Evolutionary conservation across 1,140 invertebrate species (phyloP), one percentile per base, ranked within the genome.

Genomic region (Nephila pilipes): DNA sequence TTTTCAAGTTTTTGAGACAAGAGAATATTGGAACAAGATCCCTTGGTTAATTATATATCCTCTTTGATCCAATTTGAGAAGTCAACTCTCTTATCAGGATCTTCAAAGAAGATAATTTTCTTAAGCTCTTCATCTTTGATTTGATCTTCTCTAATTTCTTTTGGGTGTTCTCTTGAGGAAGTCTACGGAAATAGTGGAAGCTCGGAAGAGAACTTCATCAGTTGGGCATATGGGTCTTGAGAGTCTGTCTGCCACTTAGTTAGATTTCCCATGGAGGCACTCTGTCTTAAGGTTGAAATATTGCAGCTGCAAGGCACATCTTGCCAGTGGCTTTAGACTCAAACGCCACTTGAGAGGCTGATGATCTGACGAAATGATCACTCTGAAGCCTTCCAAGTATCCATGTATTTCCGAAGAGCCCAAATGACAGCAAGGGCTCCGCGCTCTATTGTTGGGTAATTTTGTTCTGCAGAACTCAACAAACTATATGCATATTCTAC

Each of bases 381-480:
- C n/a, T n/a, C n/a, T n/a, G n/a, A n/a, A n/a, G n/a, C n/a, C n/a
- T n/a, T n/a, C n/a, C n/a, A n/a, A n/a, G 5, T 55, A 5, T 16
- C 69, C 69, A 57, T 94, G 83, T 94, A 95, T 94, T 90, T 63
- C 93, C 91, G 22, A 94, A 69, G 60, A 54, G 94, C 94, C 60
- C 55, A 93, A 22, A 95, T 93, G n/a, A 95, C 92, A 55, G 94
- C 95, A 36, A 95, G 79, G 32, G 93, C 79, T 94, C 94, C 94
- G 36, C 87, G 54, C 94, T 63, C 87, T 16, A 94, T 94, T 36
- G 88, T 94, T 36, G 94, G 94, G 79, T 94, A 95, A 36, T 94
- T 94, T 12, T 20, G 18, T 54, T 95, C 93, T 55, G 80, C 38
- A 10, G 14, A 0, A 29, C 38, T 80, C 2, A 92, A n/a, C 18